Evolutionary conservation across 2,888 invertebrate species (phyloP).

Genomic region (Tipula confusa): DNA sequence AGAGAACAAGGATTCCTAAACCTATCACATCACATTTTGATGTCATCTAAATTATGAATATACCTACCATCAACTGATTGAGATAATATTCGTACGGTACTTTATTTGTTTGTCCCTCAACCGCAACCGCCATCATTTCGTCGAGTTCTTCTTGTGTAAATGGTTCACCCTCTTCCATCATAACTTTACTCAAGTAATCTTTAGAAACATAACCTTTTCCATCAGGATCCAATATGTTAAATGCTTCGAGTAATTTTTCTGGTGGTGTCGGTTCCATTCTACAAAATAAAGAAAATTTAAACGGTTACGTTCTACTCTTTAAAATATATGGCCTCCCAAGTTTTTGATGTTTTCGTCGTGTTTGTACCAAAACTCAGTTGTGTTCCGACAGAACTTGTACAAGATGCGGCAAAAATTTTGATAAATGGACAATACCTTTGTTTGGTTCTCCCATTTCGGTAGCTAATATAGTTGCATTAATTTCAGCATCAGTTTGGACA

Average conservation of each 20-base stretch:
- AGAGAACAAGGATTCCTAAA: no score
- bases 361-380: constrained; percentile 66
- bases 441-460: constrained; percentile 78
- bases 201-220: constrained; percentile 71
- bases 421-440: constrained; percentile 64
- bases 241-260: constrained; percentile 78
- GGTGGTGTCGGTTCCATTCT: constrained; percentile 81
- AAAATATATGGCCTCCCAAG: no score
- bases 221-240: constrained; percentile 75
- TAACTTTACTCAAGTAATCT: constrained; percentile 68
- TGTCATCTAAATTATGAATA: no score
- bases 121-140: constrained; percentile 83
- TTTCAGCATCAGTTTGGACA: constrained; percentile 85
- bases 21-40: no score
- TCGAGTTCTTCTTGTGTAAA: constrained; percentile 87
- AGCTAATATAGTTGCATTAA: constrained; percentile 80
- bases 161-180: constrained; percentile 87
- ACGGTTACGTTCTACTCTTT: no score
- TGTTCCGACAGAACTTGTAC: constrained; percentile 74
- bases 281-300: no score
- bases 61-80: constrained; percentile 71
- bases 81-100: constrained; percentile 85
- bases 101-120: constrained; percentile 73
- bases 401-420: constrained; percentile 75
- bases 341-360: no score